Percentiles rank a stretch among this genome's conserved stretches.
Evolutionary conservation across 2,113 vertebrate species (phyloP).

Genomic region (Callionymus lyra): DNA sequence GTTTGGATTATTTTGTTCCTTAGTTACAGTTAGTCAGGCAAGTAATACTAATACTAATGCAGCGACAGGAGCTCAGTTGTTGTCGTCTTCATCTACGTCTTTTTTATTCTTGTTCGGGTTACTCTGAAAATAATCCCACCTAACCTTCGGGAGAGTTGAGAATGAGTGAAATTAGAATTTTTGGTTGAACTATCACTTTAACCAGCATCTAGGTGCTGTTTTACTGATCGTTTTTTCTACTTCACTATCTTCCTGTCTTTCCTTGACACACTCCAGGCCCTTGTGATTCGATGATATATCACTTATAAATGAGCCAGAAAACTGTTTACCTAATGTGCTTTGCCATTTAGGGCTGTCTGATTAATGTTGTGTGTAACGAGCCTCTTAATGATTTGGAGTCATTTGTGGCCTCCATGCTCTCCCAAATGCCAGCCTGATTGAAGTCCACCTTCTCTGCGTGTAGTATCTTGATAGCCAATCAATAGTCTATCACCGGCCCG

Average conservation of each 20-base stretch:
- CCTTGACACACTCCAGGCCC: constrained; percentile 4
- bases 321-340: constrained; percentile 30
- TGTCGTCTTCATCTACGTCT: too few species aligned
- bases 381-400: constrained; percentile 40
- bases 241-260: not conserved
- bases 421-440: constrained; percentile 47
- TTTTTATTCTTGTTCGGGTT: too few species aligned
- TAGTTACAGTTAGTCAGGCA: too few species aligned
- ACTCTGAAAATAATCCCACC: too few species aligned
- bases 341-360: constrained; percentile 33
- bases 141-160: too few species aligned
- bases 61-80: too few species aligned
- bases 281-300: constrained; percentile 11
- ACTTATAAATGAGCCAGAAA: constrained; percentile 15
- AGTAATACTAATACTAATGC: too few species aligned
- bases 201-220: too few species aligned
- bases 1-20: too few species aligned
- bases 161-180: too few species aligned
- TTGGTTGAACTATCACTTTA: too few species aligned
- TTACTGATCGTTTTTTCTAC: too few species aligned
- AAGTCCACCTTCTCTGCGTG: constrained; percentile 35
- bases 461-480: constrained; percentile 44
- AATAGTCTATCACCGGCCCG: constrained; percentile 42
- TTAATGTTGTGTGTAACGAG: constrained; percentile 54
- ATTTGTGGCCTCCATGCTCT: constrained; percentile 31